Percentiles rank a stretch among this genome's conserved stretches.
Evolutionary conservation across 2,888 invertebrate species (phyloP).

Genomic region (Lathronympha strigana): DNA sequence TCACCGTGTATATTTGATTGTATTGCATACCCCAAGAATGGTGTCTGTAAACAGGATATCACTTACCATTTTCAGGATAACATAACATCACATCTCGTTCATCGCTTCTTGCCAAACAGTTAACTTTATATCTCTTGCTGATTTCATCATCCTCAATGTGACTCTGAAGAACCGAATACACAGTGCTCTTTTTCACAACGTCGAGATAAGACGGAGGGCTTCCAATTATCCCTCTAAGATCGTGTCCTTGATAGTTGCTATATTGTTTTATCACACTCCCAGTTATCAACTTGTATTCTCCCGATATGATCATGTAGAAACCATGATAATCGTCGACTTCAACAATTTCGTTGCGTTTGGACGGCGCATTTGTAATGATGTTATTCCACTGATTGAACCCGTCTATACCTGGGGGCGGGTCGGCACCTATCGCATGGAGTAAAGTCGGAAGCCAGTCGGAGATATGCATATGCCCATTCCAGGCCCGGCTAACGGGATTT

Average conservation of each 20-base stretch:
- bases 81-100: slow-evolving; percentile 50
- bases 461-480: slow-evolving; percentile 87
- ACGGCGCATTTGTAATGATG: slow-evolving; percentile 58
- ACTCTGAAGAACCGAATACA: slow-evolving; percentile 56
- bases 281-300: slow-evolving; percentile 66
- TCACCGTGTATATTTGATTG: neutral
- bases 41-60: neutral
- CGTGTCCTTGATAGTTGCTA: slow-evolving; percentile 61
- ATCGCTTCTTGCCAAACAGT: slow-evolving; percentile 49
- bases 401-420: slow-evolving; percentile 60
- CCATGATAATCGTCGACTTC: slow-evolving; percentile 70
- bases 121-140: slow-evolving; percentile 56
- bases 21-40: neutral
- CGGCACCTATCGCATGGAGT: slow-evolving; percentile 63
- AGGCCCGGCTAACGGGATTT: slow-evolving; percentile 68
- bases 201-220: slow-evolving; percentile 58
- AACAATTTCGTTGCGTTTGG: slow-evolving; percentile 59
- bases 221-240: slow-evolving; percentile 62
- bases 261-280: slow-evolving; percentile 54
- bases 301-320: slow-evolving; percentile 60
- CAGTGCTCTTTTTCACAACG: slow-evolving; percentile 55
- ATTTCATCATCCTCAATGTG: slow-evolving; percentile 49
- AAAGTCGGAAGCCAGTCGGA: slow-evolving; percentile 93
- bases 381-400: slow-evolving; percentile 70
- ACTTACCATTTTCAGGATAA: slow-evolving; percentile 61